Evolutionary conservation across 2,888 invertebrate genomes (phyloP), one percentile per base, ranked within the genome.

Genomic region (Leptopilina myrica): DNA sequence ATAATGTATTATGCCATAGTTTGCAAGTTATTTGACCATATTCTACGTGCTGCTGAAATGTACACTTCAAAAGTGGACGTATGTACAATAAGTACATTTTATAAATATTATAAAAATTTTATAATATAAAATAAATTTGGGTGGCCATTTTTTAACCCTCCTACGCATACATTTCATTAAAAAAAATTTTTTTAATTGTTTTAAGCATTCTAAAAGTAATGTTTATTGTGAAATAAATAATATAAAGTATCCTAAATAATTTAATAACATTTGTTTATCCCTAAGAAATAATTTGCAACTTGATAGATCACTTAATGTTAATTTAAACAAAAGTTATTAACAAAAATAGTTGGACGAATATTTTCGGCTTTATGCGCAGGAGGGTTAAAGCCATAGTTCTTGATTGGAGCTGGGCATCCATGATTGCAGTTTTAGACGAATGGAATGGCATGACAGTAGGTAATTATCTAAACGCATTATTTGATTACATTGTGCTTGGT

Each of bases 381-480:
- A n/a, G n/a, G n/a, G n/a, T n/a, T n/a, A 15, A 64, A 15, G 62
- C 62, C 5, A 7, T 64, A 8, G 62, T 64, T 20, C 5, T 64
- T 6, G 62, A 64, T 64, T 64, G 62, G 62, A 15, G 15, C 9
- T 64, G 14, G n/a, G n/a, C 62, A 15, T 64, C 62, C 5, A 64
- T 64, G 9, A 80, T 81, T 73, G 66, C 80, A 43, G 56, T 82
- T 26, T 14, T 79, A 1, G 1, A 12, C 1, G 82, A 73, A n/a
- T 82, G 80, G 78, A 83, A 82, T 64, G 2, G 9, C 9, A 79
- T 81, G 76, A 73, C 64, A 0, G 67, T 84, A 15, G 12, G 4
- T 9, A 49, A 79, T 33, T 84, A 84, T 59, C 66, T 84, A 66
- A 33, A 76, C 11, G 80, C 53, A 14, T 76, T 77, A 77, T 82